Evolutionary conservation across 2,888 invertebrate genomes (phyloP), one percentile per base, ranked within the genome.

Genomic region (Glaucopsyche alexis): DNA sequence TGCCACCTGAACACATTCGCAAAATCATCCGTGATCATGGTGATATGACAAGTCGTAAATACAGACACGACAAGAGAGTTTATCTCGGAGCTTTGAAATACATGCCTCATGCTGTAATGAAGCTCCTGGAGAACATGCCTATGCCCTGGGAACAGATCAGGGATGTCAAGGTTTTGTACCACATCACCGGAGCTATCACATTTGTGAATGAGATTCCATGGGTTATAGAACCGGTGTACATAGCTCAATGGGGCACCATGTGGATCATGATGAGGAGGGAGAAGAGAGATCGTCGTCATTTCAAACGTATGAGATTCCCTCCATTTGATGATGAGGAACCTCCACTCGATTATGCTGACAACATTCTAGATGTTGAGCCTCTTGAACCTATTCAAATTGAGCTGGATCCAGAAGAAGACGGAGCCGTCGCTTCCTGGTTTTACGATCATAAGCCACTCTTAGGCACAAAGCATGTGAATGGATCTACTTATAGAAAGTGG

Each of bases 121-220:
- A 99, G 85, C 94, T 99, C 1, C 89, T 99, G 75, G 99, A 99
- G 88, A 99, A 99, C 88, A 99, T 99, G 99, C 99, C 99, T 0
- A 99, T 99, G 99, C 99, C 99, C 0, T 99, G 99, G 99, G 99
- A 99, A 88, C 99, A 99, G 91, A 99, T 99, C 77, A 94, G 99
- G 76, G 99, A 99, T 88, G 99, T 99, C 0, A 97, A 98, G 91
- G 99, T 98, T 8, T 93, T 99, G 42, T 99, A 99, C 87, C 99
- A 99, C 84, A 99, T 99, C 76, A 99, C 99, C 9, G 99, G 99
- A 70, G 99, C 99, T 14, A 99, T 99, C 76, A 99, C 99, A 8
- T 99, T 99, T 91, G 99, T 99, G 5, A 99, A 99, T 93, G 99
- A 99, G 94, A 99, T 99, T 82, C 99, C 99, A 2, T 99, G 99